These are phyloP conservation scores for Thamnophis elegans DNA, from an alignment of 2,797 vertebrate species.

Conservation along the genomic window DNA sequence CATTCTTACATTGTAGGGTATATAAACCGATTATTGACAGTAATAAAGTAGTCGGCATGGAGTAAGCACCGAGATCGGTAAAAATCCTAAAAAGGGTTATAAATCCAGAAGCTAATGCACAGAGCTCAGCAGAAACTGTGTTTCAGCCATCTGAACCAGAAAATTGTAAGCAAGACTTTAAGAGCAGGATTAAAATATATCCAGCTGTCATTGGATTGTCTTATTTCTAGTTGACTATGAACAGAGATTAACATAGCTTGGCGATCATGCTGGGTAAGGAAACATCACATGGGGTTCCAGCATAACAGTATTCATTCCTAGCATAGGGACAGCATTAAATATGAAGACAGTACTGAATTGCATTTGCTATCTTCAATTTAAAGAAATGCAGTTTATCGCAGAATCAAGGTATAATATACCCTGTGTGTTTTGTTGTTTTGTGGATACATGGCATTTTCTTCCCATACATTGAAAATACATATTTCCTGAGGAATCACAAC, in stretches of 20 bases:
- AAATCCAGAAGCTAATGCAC: slow-evolving; percentile 37
- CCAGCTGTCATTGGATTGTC: not conserved
- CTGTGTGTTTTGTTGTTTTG: not conserved
- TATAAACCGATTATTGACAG: not conserved
- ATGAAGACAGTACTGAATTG: not conserved
- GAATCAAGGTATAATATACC: not conserved
- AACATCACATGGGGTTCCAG: not conserved
- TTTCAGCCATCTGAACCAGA: slow-evolving; percentile 27
- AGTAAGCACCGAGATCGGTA: slow-evolving; percentile 22
- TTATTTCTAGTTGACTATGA: not conserved
- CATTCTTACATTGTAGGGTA: not conserved
- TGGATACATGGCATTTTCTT: not conserved
- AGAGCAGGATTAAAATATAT: slow-evolving; percentile 16
- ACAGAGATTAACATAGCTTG: not conserved
- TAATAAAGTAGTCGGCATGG: slow-evolving; percentile 14
- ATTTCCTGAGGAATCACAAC: not conserved
- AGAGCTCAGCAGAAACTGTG: slow-evolving; percentile 22
- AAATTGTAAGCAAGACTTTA: slow-evolving; percentile 30
- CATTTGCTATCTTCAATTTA: not conserved
- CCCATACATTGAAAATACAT: not conserved
- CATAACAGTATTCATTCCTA: not conserved
- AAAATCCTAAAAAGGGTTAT: slow-evolving; percentile 21
- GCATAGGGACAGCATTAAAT: not conserved
- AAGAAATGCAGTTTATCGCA: not conserved
- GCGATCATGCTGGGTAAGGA: not conserved